Base-by-base conservation (phyloP, 2,888 invertebrate species). In the Epirrhoe tristata region DNA sequence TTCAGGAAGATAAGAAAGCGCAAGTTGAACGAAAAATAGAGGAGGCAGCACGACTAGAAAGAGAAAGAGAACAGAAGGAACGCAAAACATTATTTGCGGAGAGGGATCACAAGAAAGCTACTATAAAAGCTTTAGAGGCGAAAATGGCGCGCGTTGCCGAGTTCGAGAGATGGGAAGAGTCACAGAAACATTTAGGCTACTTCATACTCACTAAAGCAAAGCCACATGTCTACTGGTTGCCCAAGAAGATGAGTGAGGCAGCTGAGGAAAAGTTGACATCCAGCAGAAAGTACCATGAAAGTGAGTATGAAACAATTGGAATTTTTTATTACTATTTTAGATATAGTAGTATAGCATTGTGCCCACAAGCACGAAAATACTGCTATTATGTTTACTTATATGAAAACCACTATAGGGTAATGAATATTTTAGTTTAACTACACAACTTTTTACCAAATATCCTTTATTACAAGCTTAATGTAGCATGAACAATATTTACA, bases 11-110 rank as follows among this genome's bases (percentile, higher is more conserved):
- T 0, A 93, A 93, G 67, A 93, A 88, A 77, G 96, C 96, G 7
- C 96, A 97, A 92, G 97, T 99, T 6, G 99, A 99, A 89, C 96
- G 97, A 67, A 98, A 98, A 87, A 95, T 99, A 67, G 99, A 99
- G 84, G 97, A 98, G 81, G 98, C 97, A 81, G 98, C 98, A 63
- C 95, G 97, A 62, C 94, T 96, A 80, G 98, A 99, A 83, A 97
- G 97, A 73, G 98, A 98, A 82, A 96, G 83, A 56, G 93, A 97
- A 83, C 94, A 98, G 61, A 96, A 96, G 73, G 98, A 98, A 86
- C 94, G 98, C 43, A 96, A 97, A 82, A 96, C 97, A 69, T 90
- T 99, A 70, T 98, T 98, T 87, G 94, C 96, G 39, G 97, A 97
- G 76, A 94, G 98, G 67, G 97, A 97, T 83, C 95, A 96, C 74